A percentile compares a stretch with the other conserved stretches of the same genome.
phyloP scores from a whole-genome alignment of 2,888 invertebrate species.

The Drosophila tanythrix region DNA sequence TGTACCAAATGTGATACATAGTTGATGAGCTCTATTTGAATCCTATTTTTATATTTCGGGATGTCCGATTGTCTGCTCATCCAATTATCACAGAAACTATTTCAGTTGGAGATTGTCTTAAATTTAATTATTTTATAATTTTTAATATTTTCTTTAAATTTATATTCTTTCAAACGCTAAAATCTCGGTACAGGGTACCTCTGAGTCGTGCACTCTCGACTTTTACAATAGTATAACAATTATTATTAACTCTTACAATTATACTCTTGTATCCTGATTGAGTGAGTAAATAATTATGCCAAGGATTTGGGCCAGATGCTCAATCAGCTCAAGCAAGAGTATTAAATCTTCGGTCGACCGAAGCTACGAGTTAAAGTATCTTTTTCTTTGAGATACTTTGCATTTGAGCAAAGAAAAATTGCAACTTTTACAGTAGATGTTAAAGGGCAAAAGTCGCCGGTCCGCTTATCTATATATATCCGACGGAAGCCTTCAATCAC shows the following conservation, averaged over 20 bases:
- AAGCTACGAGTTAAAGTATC: conserved; percentile 25
- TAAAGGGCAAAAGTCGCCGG: conserved; percentile 16
- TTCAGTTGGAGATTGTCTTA: not conserved
- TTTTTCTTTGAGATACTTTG: conserved; percentile 24
- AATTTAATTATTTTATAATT: not conserved
- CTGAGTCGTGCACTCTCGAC: not conserved
- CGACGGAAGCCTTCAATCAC: conserved; percentile 68
- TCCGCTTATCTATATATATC: conserved; percentile 40
- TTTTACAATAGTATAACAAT: not conserved
- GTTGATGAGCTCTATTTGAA: rapidly evolving
- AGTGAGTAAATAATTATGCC: not conserved
- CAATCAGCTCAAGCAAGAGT: conserved; percentile 35
- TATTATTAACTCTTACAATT: not conserved
- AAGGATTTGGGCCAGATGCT: not conserved
- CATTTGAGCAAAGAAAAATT: conserved; percentile 46
- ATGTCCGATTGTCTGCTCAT: not conserved
- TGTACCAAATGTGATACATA: not conserved
- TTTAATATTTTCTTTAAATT: not conserved
- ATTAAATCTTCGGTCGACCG: conserved; percentile 43
- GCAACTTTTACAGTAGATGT: conserved; percentile 57
- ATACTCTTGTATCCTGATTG: conserved; percentile 1
- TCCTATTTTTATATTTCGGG: not conserved
- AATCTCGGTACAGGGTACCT: conserved; percentile 8
- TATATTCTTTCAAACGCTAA: not conserved
- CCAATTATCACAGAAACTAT: not conserved